Evolutionary conservation across 2,888 invertebrate genomes (phyloP).

Genomic region (Drosophila phalerata): DNA sequence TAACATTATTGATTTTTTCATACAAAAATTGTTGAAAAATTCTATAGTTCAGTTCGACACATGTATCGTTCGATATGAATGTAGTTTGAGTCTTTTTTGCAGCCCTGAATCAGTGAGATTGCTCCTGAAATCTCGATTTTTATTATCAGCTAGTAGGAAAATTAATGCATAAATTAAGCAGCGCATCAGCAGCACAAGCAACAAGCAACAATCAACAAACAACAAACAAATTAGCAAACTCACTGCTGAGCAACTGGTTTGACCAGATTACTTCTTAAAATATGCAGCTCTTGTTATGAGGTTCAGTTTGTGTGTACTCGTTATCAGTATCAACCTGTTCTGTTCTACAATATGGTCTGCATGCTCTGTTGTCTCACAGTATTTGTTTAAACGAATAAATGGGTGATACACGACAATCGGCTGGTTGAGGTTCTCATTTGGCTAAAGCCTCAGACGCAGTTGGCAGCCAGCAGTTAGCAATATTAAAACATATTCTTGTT

Average conservation of each 20-base stretch:
- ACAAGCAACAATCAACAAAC: conserved; percentile 20
- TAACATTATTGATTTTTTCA: no score
- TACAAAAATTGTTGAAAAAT: no score
- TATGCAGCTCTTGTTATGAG: conserved; percentile 25
- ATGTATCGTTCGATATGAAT: not conserved
- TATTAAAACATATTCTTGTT: conserved; percentile 5
- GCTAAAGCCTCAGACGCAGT: conserved; percentile 12
- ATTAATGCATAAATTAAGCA: conserved; percentile 25
- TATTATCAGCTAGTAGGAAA: conserved; percentile 27
- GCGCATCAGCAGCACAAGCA: conserved; percentile 13
- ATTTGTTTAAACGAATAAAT: conserved; percentile 60
- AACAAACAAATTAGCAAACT: conserved; percentile 50
- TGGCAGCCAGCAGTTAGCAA: conserved; percentile 9
- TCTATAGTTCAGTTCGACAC: not conserved
- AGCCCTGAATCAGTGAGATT: not conserved
- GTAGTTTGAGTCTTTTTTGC: not conserved
- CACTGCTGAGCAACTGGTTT: conserved; percentile 64
- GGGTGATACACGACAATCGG: conserved; percentile 23
- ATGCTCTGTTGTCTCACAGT: conserved; percentile 3
- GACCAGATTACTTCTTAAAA: conserved; percentile 51
- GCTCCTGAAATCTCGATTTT: not conserved
- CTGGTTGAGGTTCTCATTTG: conserved; percentile 41
- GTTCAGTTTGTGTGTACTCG: conserved; percentile 37
- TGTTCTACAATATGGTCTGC: conserved; percentile 17
- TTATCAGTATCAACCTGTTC: conserved; percentile 73